Percentiles rank a stretch among this genome's conserved stretches.
Conservation (phyloP, 2,888 invertebrate genomes). For the Oxystoma pomonae region DNA sequence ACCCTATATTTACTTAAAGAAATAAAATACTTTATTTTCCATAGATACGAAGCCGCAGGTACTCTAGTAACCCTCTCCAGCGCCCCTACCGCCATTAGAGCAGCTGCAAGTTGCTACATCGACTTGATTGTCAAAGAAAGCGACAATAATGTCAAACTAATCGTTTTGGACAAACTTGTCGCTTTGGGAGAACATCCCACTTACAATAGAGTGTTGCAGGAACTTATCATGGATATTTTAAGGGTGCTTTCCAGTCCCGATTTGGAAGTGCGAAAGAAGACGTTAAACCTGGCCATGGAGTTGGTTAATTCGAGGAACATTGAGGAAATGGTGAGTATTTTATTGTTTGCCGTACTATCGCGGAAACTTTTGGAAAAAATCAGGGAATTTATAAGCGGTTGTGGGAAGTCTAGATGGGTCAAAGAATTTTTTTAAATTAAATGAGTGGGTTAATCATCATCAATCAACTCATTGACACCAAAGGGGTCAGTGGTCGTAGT, state of each 20-base stretch:
- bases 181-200: constrained; percentile 79
- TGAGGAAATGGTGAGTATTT: constrained; percentile 85
- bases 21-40: no score
- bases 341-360: no score
- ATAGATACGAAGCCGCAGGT: constrained; percentile 90
- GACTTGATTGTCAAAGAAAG: constrained; percentile 99
- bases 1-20: no score
- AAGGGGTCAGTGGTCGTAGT: no score
- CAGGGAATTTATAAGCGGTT: no score
- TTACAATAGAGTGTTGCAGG: constrained; percentile 65
- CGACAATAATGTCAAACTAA: constrained; percentile 99
- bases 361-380: no score
- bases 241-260: constrained; percentile 90
- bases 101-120: constrained; percentile 95
- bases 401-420: no score
- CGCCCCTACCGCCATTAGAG: constrained; percentile 88
- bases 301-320: constrained; percentile 89
- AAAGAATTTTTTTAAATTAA: no score
- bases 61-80: constrained; percentile 95
- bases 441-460: no score
- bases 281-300: constrained; percentile 66
- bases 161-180: constrained; percentile 90
- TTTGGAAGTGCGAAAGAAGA: constrained; percentile 66
- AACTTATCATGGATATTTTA: constrained; percentile 96
- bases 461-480: no score